Evolutionary conservation across 2,888 invertebrate species (phyloP), one percentile per base, ranked within the genome.

Genomic region (Empis stercorea): DNA sequence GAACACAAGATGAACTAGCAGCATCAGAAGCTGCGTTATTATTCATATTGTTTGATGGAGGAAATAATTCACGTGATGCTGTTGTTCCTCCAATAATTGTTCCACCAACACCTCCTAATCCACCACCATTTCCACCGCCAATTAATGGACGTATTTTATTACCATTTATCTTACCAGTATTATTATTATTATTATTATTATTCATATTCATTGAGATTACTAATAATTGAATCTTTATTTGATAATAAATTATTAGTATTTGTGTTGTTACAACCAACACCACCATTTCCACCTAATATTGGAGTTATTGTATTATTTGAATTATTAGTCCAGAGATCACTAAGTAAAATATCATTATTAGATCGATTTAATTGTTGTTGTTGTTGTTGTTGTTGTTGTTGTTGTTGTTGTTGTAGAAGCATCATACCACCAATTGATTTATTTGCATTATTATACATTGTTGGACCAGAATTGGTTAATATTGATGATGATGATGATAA

Each of bases 1-100:
- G 78, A 59, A 77, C 70, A 72, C 73, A 65, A 32, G 51, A 45
- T 4, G 44, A 46, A 7, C 40, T 34, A 41, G 46, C 41, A 40
- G 46, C 40, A 41, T 46, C 30, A 10, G 45, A 32, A 34, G 39
- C 23, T 6, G 9, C 20, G 13, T 20, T 23, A 20, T 23, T 40
- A 20, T 23, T 23, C 9, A 7, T 11, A 15, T 38, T 17, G 5
- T 38, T 16, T 11, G 15, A 11, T 11, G 39, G 9, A n/a, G n/a
- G n/a, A 14, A 40, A 40, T 40, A 40, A 14, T 40, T 40, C 40
- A 13, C 40, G 20, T 40, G 40, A 23, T 51, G 47, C 11, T 48
- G 49, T 30, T 20, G 20, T 20, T 4, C 4, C 5, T 20, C 20
- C 20, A 20, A 5, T 20, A 20, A 20, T 20, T 20, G 20, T 20